Evolutionary conservation across 1,140 invertebrate species (phyloP), one percentile per base, ranked within the genome.

Genomic region (Hycleus cichorii): DNA sequence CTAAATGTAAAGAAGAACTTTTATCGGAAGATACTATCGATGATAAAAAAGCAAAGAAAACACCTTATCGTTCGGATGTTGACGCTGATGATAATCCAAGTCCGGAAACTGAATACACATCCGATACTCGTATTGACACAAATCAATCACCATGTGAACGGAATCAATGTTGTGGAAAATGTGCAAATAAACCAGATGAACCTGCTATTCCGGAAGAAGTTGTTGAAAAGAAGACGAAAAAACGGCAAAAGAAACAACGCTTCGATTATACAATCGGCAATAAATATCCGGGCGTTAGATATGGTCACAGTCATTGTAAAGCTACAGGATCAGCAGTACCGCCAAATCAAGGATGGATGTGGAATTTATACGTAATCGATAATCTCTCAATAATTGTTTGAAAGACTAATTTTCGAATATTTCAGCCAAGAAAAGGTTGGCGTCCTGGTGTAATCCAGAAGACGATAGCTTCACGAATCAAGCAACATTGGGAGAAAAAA

Each of bases 301-400:
- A 79, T 39, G 80, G 79, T 0, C 81, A 81, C 55, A 78, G 75
- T 48, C 62, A 74, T 63, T 81, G 80, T 60, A 67, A 70, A 0
- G 59, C 69, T 3, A 72, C 70, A 25, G 52, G 69, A 4, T 72
- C 67, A 32, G 71, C 75, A 3, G 78, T 81, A 0, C 81, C 81
- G 1, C 67, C 73, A 2, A 70, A 72, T 24, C 81, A 81, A 79
- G 81, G 81, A 0, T 82, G 81, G 81, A 61, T 80, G 10, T 82
- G 81, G 81, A 80, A 76, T 62, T 65, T 76, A 9, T 47, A 63
- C 12, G 63, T 53, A n/a, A 59, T 63, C 3, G 60, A 59, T 39
- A 4, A 58, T 8, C 48, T 32, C 7, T 5, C 7, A 32, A 5
- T 32, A 5, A 32, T 32, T 32, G 32, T 12, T 55, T 70, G 38